Base-by-base conservation (phyloP, 2,797 vertebrate species). In the Chrysolophus pictus region DNA sequence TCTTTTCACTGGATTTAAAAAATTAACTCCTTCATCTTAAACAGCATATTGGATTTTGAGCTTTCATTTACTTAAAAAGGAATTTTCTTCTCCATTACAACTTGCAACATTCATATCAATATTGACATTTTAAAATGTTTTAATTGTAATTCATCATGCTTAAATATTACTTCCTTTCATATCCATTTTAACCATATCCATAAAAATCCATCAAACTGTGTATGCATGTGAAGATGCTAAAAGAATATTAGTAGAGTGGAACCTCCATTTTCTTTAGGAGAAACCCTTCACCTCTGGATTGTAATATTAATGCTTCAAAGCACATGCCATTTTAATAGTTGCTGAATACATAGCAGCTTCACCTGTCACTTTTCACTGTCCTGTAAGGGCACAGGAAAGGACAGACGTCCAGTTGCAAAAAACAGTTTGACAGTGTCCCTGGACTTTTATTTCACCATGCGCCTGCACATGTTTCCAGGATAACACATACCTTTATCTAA, bases 1-100 rank as follows among this genome's bases (percentile, higher is more conserved):
- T 91, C 39, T 85, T 84, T 65, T 31, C 73, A 91, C 15, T 71
- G 46, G 59, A 62, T 82, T 93, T 92, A 13, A 93, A 96, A 83
- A 93, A 72, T 79, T 88, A 83, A 70, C 44, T 83, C 46, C 29
- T 81, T 49, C 73, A 26, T 73, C 33, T 80, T 84, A 63, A 37
- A 65, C 2, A 70, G 4, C 0, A 0, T 41, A 63, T 93, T 79
- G 94, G 81, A 67, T 91, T 77, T 49, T 80, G 55, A 95, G 49
- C 44, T 90, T 74, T 70, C 6, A 46, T 73, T 90, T 65, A 86
- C 22, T 59, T 72, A 47, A 67, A 91, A 86, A 56, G 13, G 14
- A 82, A 84, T 88, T 56, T 3, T 12, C 65, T 77, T 80, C 41
- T 87, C 53, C 42, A 41, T 84, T 87, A 62, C 49, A 84, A 24